These are phyloP conservation scores for Vombatus ursinus DNA, from an alignment of 2,113 vertebrate genomes.

Conservation along the genomic window DNA sequence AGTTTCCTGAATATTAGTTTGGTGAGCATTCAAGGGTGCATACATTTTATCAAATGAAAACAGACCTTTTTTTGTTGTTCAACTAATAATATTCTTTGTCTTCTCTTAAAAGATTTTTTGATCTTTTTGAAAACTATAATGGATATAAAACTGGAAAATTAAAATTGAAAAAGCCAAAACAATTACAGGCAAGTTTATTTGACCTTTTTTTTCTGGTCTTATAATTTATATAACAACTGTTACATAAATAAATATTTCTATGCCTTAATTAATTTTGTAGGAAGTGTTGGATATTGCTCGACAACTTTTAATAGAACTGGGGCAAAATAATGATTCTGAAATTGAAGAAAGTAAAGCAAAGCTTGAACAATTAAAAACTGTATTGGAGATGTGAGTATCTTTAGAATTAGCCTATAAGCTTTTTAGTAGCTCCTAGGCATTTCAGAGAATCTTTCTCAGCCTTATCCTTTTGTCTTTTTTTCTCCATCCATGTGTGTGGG, in stretches of 20 bases:
- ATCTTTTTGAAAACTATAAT: constrained; percentile 94
- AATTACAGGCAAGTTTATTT: constrained; percentile 87
- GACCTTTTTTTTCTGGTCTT: constrained; percentile 35
- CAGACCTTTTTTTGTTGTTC: background rate
- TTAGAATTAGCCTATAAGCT: constrained; percentile 45
- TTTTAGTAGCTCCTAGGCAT: background rate
- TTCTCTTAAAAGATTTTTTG: constrained; percentile 89
- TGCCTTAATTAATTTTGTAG: constrained; percentile 76
- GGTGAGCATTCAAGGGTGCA: background rate
- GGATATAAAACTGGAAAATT: constrained; percentile 93
- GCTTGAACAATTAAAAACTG: constrained; percentile 93
- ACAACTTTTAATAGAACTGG: constrained; percentile 90
- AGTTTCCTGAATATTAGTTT: constrained; percentile 12
- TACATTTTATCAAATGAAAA: background rate
- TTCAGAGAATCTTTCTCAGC: constrained; percentile 34
- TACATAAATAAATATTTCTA: constrained; percentile 28
- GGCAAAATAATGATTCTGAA: constrained; percentile 93
- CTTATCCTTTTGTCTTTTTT: constrained; percentile 16
- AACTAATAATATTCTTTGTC: constrained; percentile 49
- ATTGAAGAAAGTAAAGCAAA: constrained; percentile 95
- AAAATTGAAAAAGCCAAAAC: constrained; percentile 93
- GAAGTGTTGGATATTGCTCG: constrained; percentile 93
- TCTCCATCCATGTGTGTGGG: background rate
- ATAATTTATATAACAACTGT: constrained; percentile 23
- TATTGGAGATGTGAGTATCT: constrained; percentile 91